Conservation (phyloP, 2,113 vertebrate genomes). For the Cranoglanis bouderius region DNA sequence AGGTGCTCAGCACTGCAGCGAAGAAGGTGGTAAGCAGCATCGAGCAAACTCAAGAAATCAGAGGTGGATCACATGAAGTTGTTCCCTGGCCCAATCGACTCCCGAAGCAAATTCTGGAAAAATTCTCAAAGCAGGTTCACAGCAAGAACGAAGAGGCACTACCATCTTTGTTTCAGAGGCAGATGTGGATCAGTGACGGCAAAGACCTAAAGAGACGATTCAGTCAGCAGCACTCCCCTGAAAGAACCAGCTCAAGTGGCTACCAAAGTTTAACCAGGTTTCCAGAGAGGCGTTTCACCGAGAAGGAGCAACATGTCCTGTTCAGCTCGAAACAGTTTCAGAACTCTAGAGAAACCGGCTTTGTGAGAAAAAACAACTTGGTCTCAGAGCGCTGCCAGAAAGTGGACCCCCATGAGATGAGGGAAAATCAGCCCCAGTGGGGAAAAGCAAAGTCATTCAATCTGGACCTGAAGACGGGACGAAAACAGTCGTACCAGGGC, state of each 20-base stretch:
- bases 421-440: slow-evolving; percentile 62
- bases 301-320: slow-evolving; percentile 57
- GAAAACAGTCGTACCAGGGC: slow-evolving; percentile 79
- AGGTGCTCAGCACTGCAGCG: slow-evolving; percentile 71
- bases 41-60: slow-evolving; percentile 51
- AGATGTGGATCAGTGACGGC: slow-evolving; percentile 64
- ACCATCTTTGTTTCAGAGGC: slow-evolving; percentile 71
- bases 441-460: slow-evolving; percentile 75
- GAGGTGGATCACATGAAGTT: slow-evolving; percentile 55
- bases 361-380: slow-evolving; percentile 64
- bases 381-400: slow-evolving; percentile 46
- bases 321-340: slow-evolving; percentile 71
- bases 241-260: slow-evolving; percentile 56
- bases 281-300: slow-evolving; percentile 57
- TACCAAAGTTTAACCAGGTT: slow-evolving; percentile 63
- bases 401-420: slow-evolving; percentile 30
- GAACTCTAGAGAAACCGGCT: slow-evolving; percentile 63
- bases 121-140: slow-evolving; percentile 71
- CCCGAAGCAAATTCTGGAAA: slow-evolving; percentile 72
- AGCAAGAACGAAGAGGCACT: slow-evolving; percentile 67
- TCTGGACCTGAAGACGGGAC: slow-evolving; percentile 65
- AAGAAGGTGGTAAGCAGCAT: slow-evolving; percentile 57
- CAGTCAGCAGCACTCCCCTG: slow-evolving; percentile 65
- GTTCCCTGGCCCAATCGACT: slow-evolving; percentile 67
- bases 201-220: slow-evolving; percentile 59